These are phyloP conservation scores for Prosapia bicincta DNA, from an alignment of 2,888 invertebrate genomes.

Conservation along the genomic window DNA sequence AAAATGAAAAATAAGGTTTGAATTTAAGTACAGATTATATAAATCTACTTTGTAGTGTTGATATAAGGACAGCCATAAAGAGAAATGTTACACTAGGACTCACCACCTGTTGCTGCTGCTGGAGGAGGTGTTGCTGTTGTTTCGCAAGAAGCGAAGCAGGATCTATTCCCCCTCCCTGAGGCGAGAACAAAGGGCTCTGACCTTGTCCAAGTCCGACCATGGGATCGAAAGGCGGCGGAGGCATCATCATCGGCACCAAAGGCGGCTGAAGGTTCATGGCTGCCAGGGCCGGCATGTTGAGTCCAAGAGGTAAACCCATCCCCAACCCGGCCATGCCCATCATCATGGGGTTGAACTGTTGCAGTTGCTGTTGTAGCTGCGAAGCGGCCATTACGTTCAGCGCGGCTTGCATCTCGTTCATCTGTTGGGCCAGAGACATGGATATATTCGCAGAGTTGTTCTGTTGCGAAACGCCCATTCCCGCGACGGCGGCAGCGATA, in stretches of 20 bases:
- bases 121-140: conserved; percentile 65
- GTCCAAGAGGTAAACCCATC: conserved; percentile 72
- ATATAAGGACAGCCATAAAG: too few relatives aligned
- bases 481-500: conserved; percentile 45
- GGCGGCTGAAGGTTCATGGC: conserved; percentile 96
- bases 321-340: conserved; percentile 73
- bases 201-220: conserved; percentile 48
- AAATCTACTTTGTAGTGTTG: too few relatives aligned
- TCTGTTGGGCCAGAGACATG: conserved; percentile 64
- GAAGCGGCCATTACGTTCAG: conserved; percentile 69
- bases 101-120: conserved; percentile 65
- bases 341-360: conserved; percentile 89
- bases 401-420: conserved; percentile 81
- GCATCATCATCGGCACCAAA: conserved; percentile 83
- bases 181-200: conserved; percentile 52
- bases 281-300: conserved; percentile 77
- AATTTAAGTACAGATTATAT: too few relatives aligned
- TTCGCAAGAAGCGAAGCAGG: conserved; percentile 56
- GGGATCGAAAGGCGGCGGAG: conserved; percentile 73
- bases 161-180: conserved; percentile 46
- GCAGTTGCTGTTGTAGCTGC: conserved; percentile 78
- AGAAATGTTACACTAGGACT: too few relatives aligned
- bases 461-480: conserved; percentile 40
- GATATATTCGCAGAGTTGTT: conserved; percentile 45
- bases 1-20: too few relatives aligned